These are phyloP conservation scores for Epizoanthus ramosus DNA, from an alignment of 92 coral and sea anemone species.

Conservation along the genomic window DNA sequence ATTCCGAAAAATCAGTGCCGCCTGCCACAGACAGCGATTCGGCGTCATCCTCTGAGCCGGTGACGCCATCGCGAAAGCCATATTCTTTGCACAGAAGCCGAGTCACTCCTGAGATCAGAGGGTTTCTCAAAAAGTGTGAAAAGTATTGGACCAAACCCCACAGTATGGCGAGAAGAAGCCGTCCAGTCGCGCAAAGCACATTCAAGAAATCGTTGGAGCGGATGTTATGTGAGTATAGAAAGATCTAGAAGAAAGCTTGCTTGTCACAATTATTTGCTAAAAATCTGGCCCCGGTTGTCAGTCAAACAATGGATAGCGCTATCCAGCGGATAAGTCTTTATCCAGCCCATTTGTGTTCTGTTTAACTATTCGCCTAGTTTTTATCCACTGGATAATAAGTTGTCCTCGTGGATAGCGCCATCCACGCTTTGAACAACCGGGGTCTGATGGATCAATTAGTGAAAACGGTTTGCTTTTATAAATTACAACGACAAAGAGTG, in stretches of 20 bases:
- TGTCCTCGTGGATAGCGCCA: background rate
- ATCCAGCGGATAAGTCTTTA: too few species aligned
- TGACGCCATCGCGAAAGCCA: conserved; percentile 17
- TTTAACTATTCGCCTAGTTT: conserved; percentile 3
- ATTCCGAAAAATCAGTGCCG: conserved; percentile 9
- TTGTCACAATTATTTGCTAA: background rate
- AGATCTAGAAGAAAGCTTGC: conserved; percentile 7
- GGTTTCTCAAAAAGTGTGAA: conserved; percentile 26
- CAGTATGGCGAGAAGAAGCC: background rate
- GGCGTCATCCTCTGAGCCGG: conserved; percentile 5
- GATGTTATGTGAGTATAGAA: conserved; percentile 17
- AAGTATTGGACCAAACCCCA: conserved; percentile 21
- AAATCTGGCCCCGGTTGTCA: conserved; percentile 3
- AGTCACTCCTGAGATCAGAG: conserved; percentile 1
- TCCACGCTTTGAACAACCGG: too few species aligned
- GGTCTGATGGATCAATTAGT: too few species aligned
- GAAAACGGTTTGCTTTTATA: conserved; percentile 3
- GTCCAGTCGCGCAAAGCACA: conserved; percentile 10
- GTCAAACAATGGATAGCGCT: too few species aligned
- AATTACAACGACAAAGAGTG: conserved; percentile 3
- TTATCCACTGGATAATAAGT: conserved; percentile 3
- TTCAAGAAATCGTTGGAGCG: conserved; percentile 2
- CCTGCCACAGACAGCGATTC: conserved; percentile 33
- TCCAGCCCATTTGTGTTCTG: conserved; percentile 5
- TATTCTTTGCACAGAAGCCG: conserved; percentile 6